phyloP scores from a whole-genome alignment of 2,888 invertebrate genomes.

The Tetropium fuscum region DNA sequence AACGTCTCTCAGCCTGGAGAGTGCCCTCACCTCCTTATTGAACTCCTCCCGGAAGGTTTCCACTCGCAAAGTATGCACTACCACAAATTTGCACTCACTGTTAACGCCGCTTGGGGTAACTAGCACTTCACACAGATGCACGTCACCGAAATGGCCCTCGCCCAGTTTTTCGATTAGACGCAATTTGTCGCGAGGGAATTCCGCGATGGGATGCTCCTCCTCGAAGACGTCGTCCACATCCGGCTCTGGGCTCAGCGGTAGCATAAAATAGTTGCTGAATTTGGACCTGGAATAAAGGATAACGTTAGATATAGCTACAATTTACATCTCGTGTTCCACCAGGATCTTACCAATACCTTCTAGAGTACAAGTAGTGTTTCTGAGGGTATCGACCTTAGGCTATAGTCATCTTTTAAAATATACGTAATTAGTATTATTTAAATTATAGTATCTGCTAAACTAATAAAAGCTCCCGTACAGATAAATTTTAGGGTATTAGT shows the following conservation, averaged over 20 bases:
- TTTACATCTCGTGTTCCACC: no score
- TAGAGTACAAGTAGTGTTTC: no score
- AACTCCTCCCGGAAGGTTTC: constrained; percentile 77
- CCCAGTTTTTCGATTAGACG: constrained; percentile 83
- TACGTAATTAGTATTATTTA: no score
- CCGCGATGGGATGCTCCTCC: constrained; percentile 66
- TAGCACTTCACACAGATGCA: constrained; percentile 75
- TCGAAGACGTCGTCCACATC: constrained; percentile 69
- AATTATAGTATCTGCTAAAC: no score
- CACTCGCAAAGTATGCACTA: constrained; percentile 78
- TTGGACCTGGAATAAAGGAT: constrained; percentile 59
- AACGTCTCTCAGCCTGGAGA: constrained; percentile 77
- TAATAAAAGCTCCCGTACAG: no score
- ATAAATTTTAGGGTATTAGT: no score
- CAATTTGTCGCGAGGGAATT: constrained; percentile 80
- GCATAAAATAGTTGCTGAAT: constrained; percentile 61
- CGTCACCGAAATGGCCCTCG: constrained; percentile 81
- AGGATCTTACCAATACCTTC: no score
- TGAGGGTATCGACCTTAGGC: no score
- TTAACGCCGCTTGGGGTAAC: constrained; percentile 39
- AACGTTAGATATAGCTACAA: no score
- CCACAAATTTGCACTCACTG: constrained; percentile 68
- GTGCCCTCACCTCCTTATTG: constrained; percentile 75
- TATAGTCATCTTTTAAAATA: no score
- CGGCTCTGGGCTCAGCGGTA: constrained; percentile 61